phyloP scores from a whole-genome alignment of 2,888 invertebrate species.

The Tetropium fuscum region DNA sequence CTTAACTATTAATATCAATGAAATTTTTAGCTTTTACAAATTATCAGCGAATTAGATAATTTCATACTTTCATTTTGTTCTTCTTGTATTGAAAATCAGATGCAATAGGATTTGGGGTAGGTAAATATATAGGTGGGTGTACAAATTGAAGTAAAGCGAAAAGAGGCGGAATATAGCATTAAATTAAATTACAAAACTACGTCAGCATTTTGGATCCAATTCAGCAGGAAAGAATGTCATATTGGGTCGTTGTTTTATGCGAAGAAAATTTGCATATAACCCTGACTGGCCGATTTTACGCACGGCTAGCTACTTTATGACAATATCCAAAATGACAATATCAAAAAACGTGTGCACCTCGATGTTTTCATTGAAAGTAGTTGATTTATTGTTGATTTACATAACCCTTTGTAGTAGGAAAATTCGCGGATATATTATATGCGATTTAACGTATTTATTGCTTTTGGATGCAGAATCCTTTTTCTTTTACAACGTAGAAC shows the following conservation, averaged over 20 bases:
- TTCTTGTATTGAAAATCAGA: no score
- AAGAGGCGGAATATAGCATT: no score
- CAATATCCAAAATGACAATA: slow-evolving; percentile 28
- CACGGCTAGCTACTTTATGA: slow-evolving; percentile 24
- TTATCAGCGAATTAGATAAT: no score
- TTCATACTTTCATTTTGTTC: no score
- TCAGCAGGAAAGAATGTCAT: slow-evolving; percentile 19
- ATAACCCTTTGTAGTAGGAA: slow-evolving; percentile 23
- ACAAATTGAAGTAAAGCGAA: no score
- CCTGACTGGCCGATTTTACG: slow-evolving; percentile 26
- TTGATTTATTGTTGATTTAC: slow-evolving; percentile 27
- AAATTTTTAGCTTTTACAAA: no score
- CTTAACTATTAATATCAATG: no score
- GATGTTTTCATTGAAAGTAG: slow-evolving; percentile 22
- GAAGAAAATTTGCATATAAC: slow-evolving; percentile 26
- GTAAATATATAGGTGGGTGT: no score
- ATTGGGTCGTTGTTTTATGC: slow-evolving; percentile 21
- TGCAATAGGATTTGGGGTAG: no score
- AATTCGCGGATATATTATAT: slow-evolving; percentile 16
- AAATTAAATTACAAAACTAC: slow-evolving; percentile 14
- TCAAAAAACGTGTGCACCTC: slow-evolving; percentile 25
- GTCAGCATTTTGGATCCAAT: slow-evolving; percentile 13
- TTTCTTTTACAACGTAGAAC: slow-evolving; percentile 31
- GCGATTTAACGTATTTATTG: slow-evolving; percentile 29
- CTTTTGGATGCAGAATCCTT: slow-evolving; percentile 24